Conservation (phyloP, 2,888 invertebrate species). For the Tolmerus cingulatus region DNA sequence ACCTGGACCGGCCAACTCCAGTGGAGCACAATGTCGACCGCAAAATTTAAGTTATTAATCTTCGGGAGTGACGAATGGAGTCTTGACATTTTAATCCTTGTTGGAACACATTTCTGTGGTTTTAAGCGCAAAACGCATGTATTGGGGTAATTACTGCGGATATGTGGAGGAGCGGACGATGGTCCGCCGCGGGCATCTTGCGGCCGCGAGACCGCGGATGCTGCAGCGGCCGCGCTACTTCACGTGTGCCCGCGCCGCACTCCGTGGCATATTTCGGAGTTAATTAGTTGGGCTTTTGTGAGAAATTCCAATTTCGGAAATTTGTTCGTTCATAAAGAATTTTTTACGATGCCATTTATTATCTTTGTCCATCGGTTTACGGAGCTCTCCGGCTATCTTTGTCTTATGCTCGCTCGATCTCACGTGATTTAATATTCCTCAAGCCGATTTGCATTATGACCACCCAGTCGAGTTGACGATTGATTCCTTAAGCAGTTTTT, state of each 20-base stretch:
- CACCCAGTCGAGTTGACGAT: constrained; percentile 40
- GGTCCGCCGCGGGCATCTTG: background rate
- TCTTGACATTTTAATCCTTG: constrained; percentile 55
- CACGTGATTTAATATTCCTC: constrained; percentile 33
- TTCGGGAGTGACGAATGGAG: constrained; percentile 53
- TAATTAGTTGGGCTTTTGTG: constrained; percentile 44
- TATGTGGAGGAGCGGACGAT: constrained; percentile 13
- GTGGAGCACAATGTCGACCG: constrained; percentile 46
- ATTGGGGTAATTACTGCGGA: constrained; percentile 51
- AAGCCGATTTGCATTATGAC: constrained; percentile 39
- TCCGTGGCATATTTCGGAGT: constrained; percentile 40
- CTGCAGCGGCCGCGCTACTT: background rate
- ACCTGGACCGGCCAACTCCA: constrained; percentile 34
- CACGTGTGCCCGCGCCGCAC: constrained; percentile 1
- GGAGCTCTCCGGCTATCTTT: constrained; percentile 31
- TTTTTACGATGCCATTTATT: constrained; percentile 43
- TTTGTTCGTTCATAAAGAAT: constrained; percentile 43
- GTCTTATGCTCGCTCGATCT: constrained; percentile 28
- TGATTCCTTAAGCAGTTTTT: constrained; percentile 33
- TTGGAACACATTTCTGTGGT: constrained; percentile 53
- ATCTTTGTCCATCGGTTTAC: constrained; percentile 42
- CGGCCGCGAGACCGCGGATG: background rate
- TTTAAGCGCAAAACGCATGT: constrained; percentile 50
- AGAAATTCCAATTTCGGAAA: constrained; percentile 44
- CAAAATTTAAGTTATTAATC: constrained; percentile 50